A percentile compares a stretch with the other conserved stretches of the same genome.
Conservation (phyloP, 2,113 vertebrate genomes). For the Engystomops pustulosus region DNA sequence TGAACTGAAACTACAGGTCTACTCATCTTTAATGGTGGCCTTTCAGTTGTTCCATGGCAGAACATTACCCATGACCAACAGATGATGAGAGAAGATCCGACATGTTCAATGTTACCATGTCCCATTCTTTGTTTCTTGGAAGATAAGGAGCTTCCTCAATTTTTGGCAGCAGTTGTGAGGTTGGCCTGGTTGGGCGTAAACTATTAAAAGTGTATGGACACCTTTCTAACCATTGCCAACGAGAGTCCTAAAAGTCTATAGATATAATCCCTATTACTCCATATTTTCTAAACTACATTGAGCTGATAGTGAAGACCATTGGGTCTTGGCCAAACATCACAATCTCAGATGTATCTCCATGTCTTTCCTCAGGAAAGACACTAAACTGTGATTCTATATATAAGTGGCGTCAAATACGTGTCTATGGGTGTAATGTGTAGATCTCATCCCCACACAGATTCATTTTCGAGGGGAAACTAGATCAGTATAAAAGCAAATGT, state of each 20-base stretch:
- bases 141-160: too few species aligned
- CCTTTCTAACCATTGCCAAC: too few species aligned
- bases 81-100: too few species aligned
- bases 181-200: too few species aligned
- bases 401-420: neutral
- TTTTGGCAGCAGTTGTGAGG: too few species aligned
- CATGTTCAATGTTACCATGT: too few species aligned
- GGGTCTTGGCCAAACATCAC: neutral
- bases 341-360: neutral
- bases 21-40: too few species aligned
- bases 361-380: constrained; percentile 11
- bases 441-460: neutral
- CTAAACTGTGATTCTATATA: constrained; percentile 9
- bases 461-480: neutral
- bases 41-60: too few species aligned
- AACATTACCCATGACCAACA: too few species aligned
- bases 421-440: neutral
- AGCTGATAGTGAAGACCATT: neutral
- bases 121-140: too few species aligned
- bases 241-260: neutral
- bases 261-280: neutral
- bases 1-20: too few species aligned
- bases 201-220: too few species aligned
- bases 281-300: neutral
- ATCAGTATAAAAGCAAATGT: constrained; percentile 12